These are phyloP conservation scores for Proctacanthus coquilletti DNA, from an alignment of 1,140 invertebrate species.

Conservation along the genomic window DNA sequence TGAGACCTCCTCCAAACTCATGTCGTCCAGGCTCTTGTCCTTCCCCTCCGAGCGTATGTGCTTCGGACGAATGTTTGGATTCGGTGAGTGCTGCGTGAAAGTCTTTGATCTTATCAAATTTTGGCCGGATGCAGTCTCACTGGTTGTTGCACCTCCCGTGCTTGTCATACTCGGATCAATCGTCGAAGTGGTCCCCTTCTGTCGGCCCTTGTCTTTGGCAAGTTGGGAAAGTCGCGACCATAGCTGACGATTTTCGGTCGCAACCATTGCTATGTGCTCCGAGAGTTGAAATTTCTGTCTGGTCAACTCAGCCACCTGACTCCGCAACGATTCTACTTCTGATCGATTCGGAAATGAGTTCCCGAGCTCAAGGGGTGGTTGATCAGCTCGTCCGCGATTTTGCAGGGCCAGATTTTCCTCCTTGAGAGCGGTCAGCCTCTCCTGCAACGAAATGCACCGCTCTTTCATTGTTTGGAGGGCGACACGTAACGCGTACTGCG, in stretches of 20 bases:
- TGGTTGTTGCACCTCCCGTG: constrained; percentile 1
- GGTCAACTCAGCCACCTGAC: constrained; percentile 46
- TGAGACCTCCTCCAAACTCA: constrained; percentile 62
- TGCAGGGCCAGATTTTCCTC: constrained; percentile 54
- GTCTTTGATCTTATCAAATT: constrained; percentile 41
- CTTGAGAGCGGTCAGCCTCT: constrained; percentile 47
- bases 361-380: too few relatives aligned
- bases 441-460: constrained; percentile 54
- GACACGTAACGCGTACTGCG: constrained; percentile 43
- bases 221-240: constrained; percentile 55
- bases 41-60: constrained; percentile 30
- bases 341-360: too few relatives aligned
- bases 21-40: constrained; percentile 31
- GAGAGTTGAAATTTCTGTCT: constrained; percentile 58
- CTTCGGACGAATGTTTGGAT: constrained; percentile 32
- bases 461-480: constrained; percentile 66
- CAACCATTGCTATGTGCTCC: constrained; percentile 61
- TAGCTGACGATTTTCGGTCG: constrained; percentile 58
- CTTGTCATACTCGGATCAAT: background rate
- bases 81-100: constrained; percentile 41
- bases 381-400: constrained; percentile 18
- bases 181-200: constrained; percentile 14
- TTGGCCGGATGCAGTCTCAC: constrained; percentile 10
- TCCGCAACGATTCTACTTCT: constrained; percentile 34
- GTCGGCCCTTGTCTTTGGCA: constrained; percentile 37